Base-by-base conservation (phyloP, 2,888 invertebrate species). In the Dugesia japonica region DNA sequence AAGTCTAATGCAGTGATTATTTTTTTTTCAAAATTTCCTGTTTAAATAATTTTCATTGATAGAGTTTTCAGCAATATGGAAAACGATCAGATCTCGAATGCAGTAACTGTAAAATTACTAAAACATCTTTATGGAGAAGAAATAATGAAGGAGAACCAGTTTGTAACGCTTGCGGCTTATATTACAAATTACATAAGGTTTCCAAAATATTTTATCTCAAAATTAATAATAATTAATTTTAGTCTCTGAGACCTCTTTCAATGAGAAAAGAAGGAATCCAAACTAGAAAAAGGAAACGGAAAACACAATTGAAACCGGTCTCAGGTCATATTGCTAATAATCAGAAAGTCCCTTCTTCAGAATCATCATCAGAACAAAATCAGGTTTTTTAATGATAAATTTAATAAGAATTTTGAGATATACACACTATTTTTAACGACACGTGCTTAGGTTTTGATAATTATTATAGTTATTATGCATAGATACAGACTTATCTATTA, bases 361-460 rank as follows among this genome's bases (percentile, higher is more conserved):
- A 56, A 56, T 56, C 56, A 56, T 56, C 56, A 23, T 56, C 56
- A 56, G 56, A 56, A n/a, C 56, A 56, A 56, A 56, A 56, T 56
- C 56, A 56, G 23, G 56, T 56, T 56, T 23, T 4, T 13, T 20
- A 56, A 9, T 56, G 56, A 56, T 56, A 56, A 56, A 13, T 56
- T 4, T 31, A 31, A 31, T 7, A 31, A 31, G 7, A 7, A 31
- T 7, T 31, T 31, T 56, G 56, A 20, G n/a, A 20, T 56, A 23
- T 23, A n/a, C 56, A 56, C 23, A 56, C 23, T n/a, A 56, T 56
- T 56, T 56, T 56, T 13, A 7, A n/a, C n/a, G 56, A n/a, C 56
- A 56, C 56, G 56, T 56, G 56, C n/a, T 13, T n/a, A 20, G 7
- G 17, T 56, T 20, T 20, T 20, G 56, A 56, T 56, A 56, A 20